These are phyloP conservation scores for Glyptemys insculpta DNA, from an alignment of 2,797 vertebrate genomes.

Conservation along the genomic window DNA sequence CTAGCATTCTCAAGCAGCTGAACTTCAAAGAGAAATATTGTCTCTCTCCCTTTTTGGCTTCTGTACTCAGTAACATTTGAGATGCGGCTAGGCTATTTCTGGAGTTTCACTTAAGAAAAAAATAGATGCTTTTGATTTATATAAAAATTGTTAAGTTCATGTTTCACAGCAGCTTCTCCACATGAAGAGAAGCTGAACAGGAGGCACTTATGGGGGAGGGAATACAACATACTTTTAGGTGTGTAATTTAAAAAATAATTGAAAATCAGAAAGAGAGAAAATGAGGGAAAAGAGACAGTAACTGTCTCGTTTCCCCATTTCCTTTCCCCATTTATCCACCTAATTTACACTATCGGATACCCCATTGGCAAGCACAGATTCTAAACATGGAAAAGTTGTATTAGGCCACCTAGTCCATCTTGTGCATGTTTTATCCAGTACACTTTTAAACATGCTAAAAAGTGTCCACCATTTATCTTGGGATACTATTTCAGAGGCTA, in stretches of 20 bases:
- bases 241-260: background rate
- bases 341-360: background rate
- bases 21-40: constrained; percentile 64
- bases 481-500: background rate
- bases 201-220: background rate
- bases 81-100: background rate
- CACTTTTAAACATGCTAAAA: background rate
- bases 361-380: background rate
- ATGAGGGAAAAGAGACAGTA: background rate
- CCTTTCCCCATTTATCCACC: background rate
- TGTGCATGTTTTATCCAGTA: background rate
- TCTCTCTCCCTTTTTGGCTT: constrained; percentile 47
- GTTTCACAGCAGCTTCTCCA: background rate
- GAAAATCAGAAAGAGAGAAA: background rate
- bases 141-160: background rate
- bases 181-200: background rate
- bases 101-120: background rate
- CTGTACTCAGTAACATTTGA: background rate
- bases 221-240: background rate
- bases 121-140: background rate
- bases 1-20: constrained; percentile 43
- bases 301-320: background rate
- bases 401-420: background rate
- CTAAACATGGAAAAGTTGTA: fast-evolving
- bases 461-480: background rate